Percentiles rank a stretch among this genome's conserved stretches.
phyloP scores from a whole-genome alignment of 2,113 vertebrate genomes.

The Burhinus bistriatus region DNA sequence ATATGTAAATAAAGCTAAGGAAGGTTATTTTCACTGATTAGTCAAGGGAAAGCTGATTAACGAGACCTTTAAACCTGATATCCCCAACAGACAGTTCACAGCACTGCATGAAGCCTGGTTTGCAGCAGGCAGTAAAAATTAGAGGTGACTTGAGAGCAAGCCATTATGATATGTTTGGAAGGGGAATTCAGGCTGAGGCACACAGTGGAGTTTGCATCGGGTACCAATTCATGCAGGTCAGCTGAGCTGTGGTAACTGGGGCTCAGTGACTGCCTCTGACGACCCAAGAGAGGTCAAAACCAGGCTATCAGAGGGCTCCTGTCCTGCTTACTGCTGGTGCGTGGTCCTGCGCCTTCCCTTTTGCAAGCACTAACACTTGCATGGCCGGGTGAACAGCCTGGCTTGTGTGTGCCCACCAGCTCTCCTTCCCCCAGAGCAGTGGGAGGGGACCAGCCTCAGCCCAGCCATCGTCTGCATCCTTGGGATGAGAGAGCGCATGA shows the following conservation, averaged over 20 bases:
- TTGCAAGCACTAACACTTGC: neutral
- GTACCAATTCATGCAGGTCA: neutral
- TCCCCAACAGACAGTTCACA: neutral
- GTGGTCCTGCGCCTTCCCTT: neutral
- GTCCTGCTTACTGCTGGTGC: neutral
- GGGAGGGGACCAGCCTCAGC: neutral
- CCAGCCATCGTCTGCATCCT: neutral
- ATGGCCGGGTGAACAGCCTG: rapidly evolving
- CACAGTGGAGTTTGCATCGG: neutral
- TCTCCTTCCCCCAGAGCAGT: neutral
- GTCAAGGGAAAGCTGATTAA: neutral
- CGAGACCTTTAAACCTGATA: neutral
- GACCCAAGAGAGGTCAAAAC: neutral
- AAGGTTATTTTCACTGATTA: neutral
- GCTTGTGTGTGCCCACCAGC: neutral
- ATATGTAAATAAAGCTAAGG: neutral
- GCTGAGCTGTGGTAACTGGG: neutral
- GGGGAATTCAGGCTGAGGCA: neutral
- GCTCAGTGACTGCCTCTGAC: neutral
- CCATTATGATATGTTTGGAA: neutral
- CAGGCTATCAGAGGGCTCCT: neutral
- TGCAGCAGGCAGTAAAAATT: neutral
- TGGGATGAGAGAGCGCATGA: neutral
- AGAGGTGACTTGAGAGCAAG: neutral
- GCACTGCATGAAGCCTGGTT: neutral